Evolutionary conservation across 1,140 invertebrate genomes (phyloP).

Genomic region (Polypedilum vanderplanki): DNA sequence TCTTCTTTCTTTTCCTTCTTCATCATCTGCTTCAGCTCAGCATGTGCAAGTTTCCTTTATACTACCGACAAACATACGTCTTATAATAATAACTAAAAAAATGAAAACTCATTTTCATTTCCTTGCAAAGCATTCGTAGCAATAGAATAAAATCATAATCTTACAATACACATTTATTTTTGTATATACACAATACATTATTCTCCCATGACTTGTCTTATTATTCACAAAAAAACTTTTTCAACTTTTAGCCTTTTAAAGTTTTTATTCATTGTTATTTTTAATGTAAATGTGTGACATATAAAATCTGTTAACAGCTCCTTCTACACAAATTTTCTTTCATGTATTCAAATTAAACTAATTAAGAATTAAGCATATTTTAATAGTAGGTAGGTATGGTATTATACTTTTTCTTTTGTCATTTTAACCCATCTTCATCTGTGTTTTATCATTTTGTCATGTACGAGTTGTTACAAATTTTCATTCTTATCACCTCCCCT

Average conservation of each 20-base stretch:
- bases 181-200: neutral
- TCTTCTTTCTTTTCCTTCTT: neutral
- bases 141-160: conserved; percentile 2
- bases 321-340: neutral
- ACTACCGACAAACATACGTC: neutral
- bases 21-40: conserved; percentile 16
- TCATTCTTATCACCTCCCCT: neutral
- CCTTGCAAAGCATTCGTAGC: neutral
- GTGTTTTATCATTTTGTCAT: neutral
- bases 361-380: neutral
- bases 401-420: neutral
- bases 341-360: conserved; percentile 14
- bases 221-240: neutral
- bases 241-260: neutral
- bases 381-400: neutral
- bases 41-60: neutral
- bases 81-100: neutral
- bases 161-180: conserved; percentile 4
- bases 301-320: conserved; percentile 18
- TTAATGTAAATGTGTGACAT: neutral
- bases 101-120: neutral
- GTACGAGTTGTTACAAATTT: neutral
- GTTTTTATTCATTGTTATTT: neutral
- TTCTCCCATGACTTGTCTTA: neutral
- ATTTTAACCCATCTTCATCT: neutral